Base-by-base conservation (phyloP, 2,797 vertebrate species). In the Uromys caudimaculatus region DNA sequence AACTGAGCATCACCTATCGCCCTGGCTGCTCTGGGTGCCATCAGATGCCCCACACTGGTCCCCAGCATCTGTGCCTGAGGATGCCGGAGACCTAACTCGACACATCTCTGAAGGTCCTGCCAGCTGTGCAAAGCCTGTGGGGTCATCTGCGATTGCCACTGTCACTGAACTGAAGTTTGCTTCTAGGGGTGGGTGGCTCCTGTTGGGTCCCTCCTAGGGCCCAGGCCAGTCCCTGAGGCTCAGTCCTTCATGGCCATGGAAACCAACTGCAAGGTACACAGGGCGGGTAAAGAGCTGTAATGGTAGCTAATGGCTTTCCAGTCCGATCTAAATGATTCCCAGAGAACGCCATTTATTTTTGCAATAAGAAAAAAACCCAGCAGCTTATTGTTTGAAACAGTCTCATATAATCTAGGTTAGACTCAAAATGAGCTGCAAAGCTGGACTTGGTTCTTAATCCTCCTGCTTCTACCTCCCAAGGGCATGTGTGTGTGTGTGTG, bases 351-450 rank as follows among this genome's bases (percentile, higher is more conserved):
- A 13, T 38, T 79, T 83, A 84, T 64, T 90, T 84, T 35, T n/a
- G 21, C 21, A 90, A 89, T 77, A 56, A 91, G 75, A 75, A 75
- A 79, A 91, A 75, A 75, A 92, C 82, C 21, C 2, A 19, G 50
- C 67, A 89, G 8, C 8, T 29, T 71, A 16, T 41, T 87, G 50
- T 41, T 38, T 54, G 19, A 52, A 67, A 85, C 32, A 16, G 47
- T 71, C 50, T 38, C 64, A 17, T 69, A 16, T 10, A 24, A 13
- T 47, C 64, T 16, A 54, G 32, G 12, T 62, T n/a, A 38, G 44
- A n/a, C 64, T 67, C 44, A 24, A 32, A 52, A 24, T 24, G n/a
- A 0, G 4, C 23, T 19, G 23, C 50, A 29, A 73, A n/a, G 23
- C 21, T 54, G 47, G 47, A 24, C 12, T 27, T 38, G 41, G 35